Percentiles rank a stretch among this genome's conserved stretches.
Conservation (phyloP, 2,113 vertebrate species). For the Myrmecobius fasciatus region DNA sequence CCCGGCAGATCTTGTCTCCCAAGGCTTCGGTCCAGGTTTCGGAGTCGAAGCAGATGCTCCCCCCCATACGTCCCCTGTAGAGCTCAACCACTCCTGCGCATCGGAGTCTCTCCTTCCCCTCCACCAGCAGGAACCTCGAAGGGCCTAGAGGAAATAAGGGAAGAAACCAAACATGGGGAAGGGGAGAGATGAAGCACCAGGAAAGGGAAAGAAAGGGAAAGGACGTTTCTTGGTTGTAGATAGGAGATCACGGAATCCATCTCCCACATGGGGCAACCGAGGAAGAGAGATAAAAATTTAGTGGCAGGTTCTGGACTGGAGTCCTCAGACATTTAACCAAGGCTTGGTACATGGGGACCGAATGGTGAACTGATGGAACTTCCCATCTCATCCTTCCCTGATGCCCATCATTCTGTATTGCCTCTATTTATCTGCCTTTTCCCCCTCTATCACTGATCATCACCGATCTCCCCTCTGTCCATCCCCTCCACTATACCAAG, state of each 20-base stretch:
- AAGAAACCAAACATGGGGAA: neutral
- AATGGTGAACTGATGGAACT: neutral
- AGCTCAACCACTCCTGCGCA: constrained; percentile 78
- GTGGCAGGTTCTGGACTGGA: neutral
- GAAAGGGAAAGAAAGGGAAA: neutral
- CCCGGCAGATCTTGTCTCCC: constrained; percentile 58
- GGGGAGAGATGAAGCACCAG: neutral
- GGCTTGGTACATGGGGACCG: neutral
- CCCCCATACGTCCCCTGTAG: constrained; percentile 63
- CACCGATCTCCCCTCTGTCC: neutral
- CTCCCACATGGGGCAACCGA: neutral
- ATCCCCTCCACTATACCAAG: neutral
- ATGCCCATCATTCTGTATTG: neutral
- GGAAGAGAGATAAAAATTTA: neutral
- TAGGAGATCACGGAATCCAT: neutral
- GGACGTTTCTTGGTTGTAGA: neutral
- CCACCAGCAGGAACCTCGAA: constrained; percentile 70
- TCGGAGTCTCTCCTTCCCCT: fast-evolving
- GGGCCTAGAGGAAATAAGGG: constrained; percentile 42
- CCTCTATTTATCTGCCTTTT: neutral
- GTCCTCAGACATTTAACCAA: neutral
- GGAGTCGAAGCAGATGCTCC: constrained; percentile 24
- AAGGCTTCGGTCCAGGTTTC: neutral
- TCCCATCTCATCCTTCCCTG: neutral
- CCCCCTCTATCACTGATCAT: neutral